Percentiles rank a stretch among this genome's conserved stretches.
Conservation (phyloP, 1,140 invertebrate species). For the Venturia canescens region DNA sequence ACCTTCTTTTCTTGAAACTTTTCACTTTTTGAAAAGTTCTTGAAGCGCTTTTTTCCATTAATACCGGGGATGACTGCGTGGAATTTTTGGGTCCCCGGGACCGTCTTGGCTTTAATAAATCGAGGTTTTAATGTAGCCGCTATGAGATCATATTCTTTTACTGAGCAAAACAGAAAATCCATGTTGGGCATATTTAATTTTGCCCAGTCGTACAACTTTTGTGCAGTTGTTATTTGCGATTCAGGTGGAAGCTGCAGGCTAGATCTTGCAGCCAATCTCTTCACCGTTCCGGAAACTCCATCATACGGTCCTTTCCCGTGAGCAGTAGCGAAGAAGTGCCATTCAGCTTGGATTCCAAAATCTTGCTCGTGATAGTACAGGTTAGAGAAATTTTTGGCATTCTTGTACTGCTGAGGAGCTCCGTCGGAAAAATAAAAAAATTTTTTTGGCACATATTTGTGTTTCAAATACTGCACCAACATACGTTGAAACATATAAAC, state of each 20-base stretch:
- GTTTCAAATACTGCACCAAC: slow-evolving; percentile 37
- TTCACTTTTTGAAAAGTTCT: no score
- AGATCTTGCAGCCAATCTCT: slow-evolving; percentile 46
- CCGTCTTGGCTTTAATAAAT: not conserved
- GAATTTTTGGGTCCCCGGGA: slow-evolving; percentile 6
- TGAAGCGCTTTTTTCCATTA: not conserved
- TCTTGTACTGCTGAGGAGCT: no score
- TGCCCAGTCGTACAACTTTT: slow-evolving; percentile 1
- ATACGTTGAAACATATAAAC: slow-evolving; percentile 38
- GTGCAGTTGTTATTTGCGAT: slow-evolving; percentile 31
- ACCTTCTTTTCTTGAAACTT: no score
- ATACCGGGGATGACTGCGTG: not conserved
- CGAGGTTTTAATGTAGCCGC: not conserved
- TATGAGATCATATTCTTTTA: not conserved
- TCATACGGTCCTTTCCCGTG: slow-evolving; percentile 59
- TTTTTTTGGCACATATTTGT: no score
- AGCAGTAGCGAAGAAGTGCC: no score
- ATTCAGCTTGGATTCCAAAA: no score
- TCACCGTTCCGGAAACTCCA: no score
- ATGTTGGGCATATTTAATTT: not conserved
- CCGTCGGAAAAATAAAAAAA: no score
- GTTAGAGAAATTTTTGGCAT: no score
- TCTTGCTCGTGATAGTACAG: slow-evolving; percentile 42
- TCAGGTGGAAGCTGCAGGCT: slow-evolving; percentile 47
- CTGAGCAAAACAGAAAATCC: not conserved